These are phyloP conservation scores for Drosophila atripex DNA, from an alignment of 2,888 invertebrate genomes.

Conservation along the genomic window DNA sequence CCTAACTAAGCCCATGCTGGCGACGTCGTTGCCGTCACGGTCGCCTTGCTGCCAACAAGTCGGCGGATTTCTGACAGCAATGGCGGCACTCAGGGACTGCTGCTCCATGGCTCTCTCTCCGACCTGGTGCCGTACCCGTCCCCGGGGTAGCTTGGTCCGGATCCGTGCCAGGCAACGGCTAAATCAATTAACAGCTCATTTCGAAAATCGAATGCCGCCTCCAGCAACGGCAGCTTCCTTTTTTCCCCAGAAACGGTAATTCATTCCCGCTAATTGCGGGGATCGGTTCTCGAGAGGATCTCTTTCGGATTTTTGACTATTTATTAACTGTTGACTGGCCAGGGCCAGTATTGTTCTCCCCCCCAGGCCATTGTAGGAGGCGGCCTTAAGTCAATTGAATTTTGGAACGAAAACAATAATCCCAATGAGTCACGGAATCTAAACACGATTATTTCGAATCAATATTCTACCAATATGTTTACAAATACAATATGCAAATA, in stretches of 20 bases:
- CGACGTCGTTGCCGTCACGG: constrained; percentile 64
- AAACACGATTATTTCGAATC: constrained; percentile 6
- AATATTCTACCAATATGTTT: background rate
- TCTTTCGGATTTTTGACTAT: constrained; percentile 53
- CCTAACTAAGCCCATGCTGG: constrained; percentile 1
- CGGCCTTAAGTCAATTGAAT: background rate
- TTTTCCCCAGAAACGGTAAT: constrained; percentile 55
- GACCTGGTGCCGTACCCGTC: background rate
- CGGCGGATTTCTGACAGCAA: constrained; percentile 72
- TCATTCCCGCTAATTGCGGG: constrained; percentile 59
- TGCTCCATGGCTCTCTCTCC: constrained; percentile 7
- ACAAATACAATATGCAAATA: constrained; percentile 6
- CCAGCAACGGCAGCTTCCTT: constrained; percentile 45
- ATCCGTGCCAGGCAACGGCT: constrained; percentile 58
- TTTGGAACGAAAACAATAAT: constrained; percentile 24
- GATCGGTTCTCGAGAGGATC: constrained; percentile 26
- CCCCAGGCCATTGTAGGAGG: constrained; percentile 26
- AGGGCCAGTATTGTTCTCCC: constrained; percentile 13
- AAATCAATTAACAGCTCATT: constrained; percentile 79
- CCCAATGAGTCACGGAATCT: constrained; percentile 30
- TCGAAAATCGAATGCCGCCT: constrained; percentile 60
- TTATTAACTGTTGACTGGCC: constrained; percentile 73
- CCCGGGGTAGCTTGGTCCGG: constrained; percentile 4
- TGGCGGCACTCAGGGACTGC: constrained; percentile 69
- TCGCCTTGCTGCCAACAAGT: constrained; percentile 50